Evolutionary conservation across 2,888 invertebrate species (phyloP), one percentile per base, ranked within the genome.

Genomic region (Seira musarum): DNA sequence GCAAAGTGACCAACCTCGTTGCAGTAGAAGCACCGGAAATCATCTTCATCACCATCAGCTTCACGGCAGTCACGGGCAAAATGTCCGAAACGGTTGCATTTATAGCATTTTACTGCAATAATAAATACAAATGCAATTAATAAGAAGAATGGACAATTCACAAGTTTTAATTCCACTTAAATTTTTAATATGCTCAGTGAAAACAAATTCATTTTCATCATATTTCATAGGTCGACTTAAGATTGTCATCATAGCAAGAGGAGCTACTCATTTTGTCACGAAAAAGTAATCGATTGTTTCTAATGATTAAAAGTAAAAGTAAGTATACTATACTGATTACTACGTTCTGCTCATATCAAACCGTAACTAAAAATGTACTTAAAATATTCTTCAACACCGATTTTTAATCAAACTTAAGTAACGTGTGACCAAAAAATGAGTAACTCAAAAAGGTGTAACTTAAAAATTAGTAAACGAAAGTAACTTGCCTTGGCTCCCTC

Each of bases 31-130:
- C 91, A 90, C 85, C 90, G 89, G n/a, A n/a, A n/a, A n/a, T n/a
- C n/a, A n/a, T n/a, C n/a, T n/a, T n/a, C n/a, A n/a, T n/a, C n/a
- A n/a, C n/a, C n/a, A 89, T 97, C 97, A 84, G 95, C 96, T 90
- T 97, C 96, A 89, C 96, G 95, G 92, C 97, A 97, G 88, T 96
- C 96, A 85, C 96, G 93, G 84, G 96, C 96, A 89, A 95, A 96
- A 90, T 96, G 97, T 81, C 97, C 96, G 88, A 93, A 93, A 89
- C 96, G 94, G 91, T 96, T 96, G 91, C 97, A 97, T 91, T 97
- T 96, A 92, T 95, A 97, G 92, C 97, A 97, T 91, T 97, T 96
- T 88, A 96, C 96, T 87, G 40, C 15, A 17, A 60, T 53, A 17
- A 3, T 15, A 80, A 35, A 25, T 21, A 53, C 24, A 83, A 86